Evolutionary conservation across 92 coral and sea anemone genomes (phyloP).

Genomic region (Bergia puertoricense): DNA sequence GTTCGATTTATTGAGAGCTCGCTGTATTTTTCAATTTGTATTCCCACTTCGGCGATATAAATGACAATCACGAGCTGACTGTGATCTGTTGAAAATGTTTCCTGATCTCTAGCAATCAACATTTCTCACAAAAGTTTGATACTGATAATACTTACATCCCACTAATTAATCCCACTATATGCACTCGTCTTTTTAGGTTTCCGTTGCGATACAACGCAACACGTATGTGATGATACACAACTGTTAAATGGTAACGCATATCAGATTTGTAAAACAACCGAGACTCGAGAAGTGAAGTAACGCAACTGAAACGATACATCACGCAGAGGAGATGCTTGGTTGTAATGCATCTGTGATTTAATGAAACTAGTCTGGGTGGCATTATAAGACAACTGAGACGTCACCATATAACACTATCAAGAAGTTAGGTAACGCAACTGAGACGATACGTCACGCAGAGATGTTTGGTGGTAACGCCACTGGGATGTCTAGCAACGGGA

Average conservation of each 20-base stretch:
- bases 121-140: background rate
- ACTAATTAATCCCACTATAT: too few species aligned
- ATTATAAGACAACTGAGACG: background rate
- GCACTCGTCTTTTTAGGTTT: background rate
- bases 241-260: constrained; percentile 1
- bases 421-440: background rate
- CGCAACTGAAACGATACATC: background rate
- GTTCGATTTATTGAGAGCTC: background rate
- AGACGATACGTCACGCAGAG: background rate
- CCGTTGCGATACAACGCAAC: background rate
- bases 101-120: background rate
- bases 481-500: background rate
- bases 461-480: background rate
- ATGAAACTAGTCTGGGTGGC: too few species aligned
- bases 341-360: background rate
- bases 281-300: background rate
- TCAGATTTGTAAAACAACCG: background rate
- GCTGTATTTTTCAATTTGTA: background rate
- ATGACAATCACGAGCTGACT: too few species aligned
- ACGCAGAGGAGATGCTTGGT: background rate
- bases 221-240: background rate
- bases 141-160: background rate
- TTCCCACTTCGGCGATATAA: background rate
- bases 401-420: background rate
- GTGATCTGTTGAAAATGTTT: too few species aligned